Evolutionary conservation across 1,140 invertebrate species (phyloP).

Genomic region (Drosophila paulistorum): DNA sequence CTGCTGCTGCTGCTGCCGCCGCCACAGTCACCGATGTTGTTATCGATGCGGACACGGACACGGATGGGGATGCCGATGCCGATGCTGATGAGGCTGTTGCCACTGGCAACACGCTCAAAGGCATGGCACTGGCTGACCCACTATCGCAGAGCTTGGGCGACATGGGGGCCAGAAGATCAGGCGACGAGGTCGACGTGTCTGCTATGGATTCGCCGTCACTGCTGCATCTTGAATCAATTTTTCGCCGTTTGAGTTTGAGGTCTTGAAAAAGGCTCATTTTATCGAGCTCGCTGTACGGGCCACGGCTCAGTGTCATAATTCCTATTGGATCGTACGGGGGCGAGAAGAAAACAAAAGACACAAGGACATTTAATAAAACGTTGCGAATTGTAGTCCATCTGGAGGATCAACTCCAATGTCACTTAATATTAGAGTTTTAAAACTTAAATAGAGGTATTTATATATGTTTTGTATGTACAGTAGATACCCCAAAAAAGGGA

Average conservation of each 20-base stretch:
- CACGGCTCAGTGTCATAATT: conserved; percentile 98
- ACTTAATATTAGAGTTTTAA: no score
- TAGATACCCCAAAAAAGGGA: no score
- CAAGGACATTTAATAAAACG: background rate
- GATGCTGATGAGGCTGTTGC: conserved; percentile 35
- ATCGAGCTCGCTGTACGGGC: conserved; percentile 95
- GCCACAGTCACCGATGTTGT: conserved; percentile 50
- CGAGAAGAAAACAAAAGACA: conserved; percentile 38
- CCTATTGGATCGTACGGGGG: conserved; percentile 84
- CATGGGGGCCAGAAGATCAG: conserved; percentile 90
- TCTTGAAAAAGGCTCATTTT: conserved; percentile 99
- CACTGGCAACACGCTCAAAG: conserved; percentile 67
- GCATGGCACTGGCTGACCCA: conserved; percentile 79
- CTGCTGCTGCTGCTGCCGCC: conserved; percentile 28
- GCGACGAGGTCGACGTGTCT: conserved; percentile 94
- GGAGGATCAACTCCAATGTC: background rate
- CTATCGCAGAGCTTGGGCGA: conserved; percentile 88
- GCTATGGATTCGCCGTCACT: conserved; percentile 97
- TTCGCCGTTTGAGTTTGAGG: conserved; percentile 98
- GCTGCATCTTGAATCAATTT: conserved; percentile 97
- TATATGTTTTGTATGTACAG: background rate
- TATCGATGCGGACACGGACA: conserved; percentile 41
- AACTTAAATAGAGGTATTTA: no score
- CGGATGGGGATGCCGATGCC: conserved; percentile 33
- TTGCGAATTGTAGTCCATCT: background rate